phyloP scores from a whole-genome alignment of 2,888 invertebrate genomes.

The Microctonus aethiopoides region DNA sequence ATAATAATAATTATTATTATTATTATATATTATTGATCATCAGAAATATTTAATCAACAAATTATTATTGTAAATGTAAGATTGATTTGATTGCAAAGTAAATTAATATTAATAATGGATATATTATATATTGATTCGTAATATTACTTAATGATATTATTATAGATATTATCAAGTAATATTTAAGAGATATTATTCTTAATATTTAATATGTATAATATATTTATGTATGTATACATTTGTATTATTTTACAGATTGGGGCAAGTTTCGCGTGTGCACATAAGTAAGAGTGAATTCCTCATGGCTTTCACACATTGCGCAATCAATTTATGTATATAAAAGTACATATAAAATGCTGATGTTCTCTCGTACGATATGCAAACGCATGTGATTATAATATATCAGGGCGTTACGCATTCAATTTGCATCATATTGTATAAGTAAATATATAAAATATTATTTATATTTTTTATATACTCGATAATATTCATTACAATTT shows the following conservation, averaged over 20 bases:
- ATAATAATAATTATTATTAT: too few relatives aligned
- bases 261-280: slow-evolving; percentile 48
- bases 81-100: neutral
- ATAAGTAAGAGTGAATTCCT: slow-evolving; percentile 60
- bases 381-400: slow-evolving; percentile 33
- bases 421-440: too few relatives aligned
- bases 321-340: slow-evolving; percentile 43
- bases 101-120: too few relatives aligned
- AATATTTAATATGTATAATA: neutral
- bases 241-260: slow-evolving; percentile 57
- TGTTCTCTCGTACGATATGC: slow-evolving; percentile 20
- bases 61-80: neutral
- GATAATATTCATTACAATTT: too few relatives aligned
- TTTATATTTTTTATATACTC: too few relatives aligned
- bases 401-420: slow-evolving; percentile 2
- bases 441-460: too few relatives aligned
- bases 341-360: slow-evolving; percentile 12
- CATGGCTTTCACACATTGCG: slow-evolving; percentile 57
- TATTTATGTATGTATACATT: neutral
- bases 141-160: slow-evolving; percentile 5
- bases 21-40: too few relatives aligned
- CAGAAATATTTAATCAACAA: neutral
- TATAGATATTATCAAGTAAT: neutral
- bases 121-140: neutral
- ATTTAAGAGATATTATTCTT: neutral